Percentiles rank a stretch among this genome's conserved stretches.
phyloP scores from a whole-genome alignment of 2,888 invertebrate species.

The Zygogramma bicolorata region DNA sequence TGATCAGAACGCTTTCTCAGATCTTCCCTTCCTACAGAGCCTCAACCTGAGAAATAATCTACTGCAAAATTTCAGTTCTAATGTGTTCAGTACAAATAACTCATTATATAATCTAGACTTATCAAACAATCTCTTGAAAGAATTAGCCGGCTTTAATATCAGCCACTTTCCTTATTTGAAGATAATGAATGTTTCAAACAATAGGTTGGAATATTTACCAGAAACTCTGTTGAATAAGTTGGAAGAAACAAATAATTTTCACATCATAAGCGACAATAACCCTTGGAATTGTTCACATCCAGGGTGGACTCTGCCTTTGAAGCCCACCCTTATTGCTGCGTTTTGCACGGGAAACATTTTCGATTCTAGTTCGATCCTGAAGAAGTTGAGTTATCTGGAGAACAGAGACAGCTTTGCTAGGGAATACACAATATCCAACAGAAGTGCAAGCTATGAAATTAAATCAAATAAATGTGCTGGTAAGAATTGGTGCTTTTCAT shows the following conservation, averaged over 20 bases:
- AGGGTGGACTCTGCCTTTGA: constrained; percentile 37
- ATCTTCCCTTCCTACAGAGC: constrained; percentile 24
- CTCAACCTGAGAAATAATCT: constrained; percentile 40
- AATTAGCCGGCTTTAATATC: constrained; percentile 45
- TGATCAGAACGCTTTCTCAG: constrained; percentile 34
- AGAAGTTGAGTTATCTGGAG: constrained; percentile 3
- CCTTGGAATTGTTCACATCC: constrained; percentile 47
- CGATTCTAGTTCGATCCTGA: background rate
- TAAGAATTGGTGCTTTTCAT: constrained; percentile 38
- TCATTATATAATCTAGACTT: constrained; percentile 38
- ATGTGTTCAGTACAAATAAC: constrained; percentile 28
- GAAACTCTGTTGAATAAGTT: constrained; percentile 38
- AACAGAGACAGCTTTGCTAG: background rate
- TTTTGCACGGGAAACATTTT: constrained; percentile 38
- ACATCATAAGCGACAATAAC: constrained; percentile 47
- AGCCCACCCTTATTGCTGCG: constrained; percentile 21
- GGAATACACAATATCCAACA: background rate
- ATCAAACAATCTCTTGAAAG: constrained; percentile 44
- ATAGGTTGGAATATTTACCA: constrained; percentile 44
- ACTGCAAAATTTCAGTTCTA: constrained; percentile 34
- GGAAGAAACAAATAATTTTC: constrained; percentile 40
- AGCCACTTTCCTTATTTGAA: constrained; percentile 40
- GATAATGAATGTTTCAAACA: constrained; percentile 48
- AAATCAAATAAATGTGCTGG: constrained; percentile 17
- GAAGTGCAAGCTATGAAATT: background rate